phyloP scores from a whole-genome alignment of 2,113 vertebrate species.

The Sapayoa aenigma region DNA sequence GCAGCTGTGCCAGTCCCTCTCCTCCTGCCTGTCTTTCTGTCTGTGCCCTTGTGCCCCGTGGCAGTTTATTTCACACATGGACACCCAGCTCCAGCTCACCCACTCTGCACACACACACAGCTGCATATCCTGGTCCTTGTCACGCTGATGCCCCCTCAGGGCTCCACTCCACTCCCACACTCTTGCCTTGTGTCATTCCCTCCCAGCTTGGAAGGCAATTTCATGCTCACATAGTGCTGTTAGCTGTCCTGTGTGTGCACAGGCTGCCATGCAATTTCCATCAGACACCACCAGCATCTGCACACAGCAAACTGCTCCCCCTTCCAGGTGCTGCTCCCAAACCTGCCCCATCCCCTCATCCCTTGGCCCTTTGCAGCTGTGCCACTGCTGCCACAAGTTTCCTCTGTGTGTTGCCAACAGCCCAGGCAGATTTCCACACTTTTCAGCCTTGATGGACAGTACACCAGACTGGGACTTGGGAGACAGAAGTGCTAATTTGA shows the following conservation, averaged over 20 bases:
- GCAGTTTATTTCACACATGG: not conserved
- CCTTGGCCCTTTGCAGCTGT: not conserved
- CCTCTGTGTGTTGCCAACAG: not conserved
- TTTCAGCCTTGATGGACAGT: not conserved
- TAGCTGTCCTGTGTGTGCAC: fast-evolving
- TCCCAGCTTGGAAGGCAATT: not conserved
- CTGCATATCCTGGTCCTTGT: not conserved
- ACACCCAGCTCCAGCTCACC: not conserved
- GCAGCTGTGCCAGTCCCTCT: not conserved
- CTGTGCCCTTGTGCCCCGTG: no score
- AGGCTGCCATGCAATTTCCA: not conserved
- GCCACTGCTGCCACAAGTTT: fast-evolving
- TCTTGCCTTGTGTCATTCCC: not conserved
- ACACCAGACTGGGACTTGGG: not conserved
- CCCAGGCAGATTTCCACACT: not conserved
- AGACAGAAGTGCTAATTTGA: constrained; percentile 29
- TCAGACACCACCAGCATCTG: not conserved
- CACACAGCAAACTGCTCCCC: not conserved
- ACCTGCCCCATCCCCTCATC: not conserved
- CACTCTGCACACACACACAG: not conserved
- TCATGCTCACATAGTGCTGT: not conserved
- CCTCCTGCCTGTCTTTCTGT: not conserved
- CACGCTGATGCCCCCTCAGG: not conserved
- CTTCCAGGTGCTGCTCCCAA: not conserved
- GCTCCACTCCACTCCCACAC: not conserved